phyloP scores from a whole-genome alignment of 1,140 invertebrate genomes.

The Platorchestia sp. region DNA sequence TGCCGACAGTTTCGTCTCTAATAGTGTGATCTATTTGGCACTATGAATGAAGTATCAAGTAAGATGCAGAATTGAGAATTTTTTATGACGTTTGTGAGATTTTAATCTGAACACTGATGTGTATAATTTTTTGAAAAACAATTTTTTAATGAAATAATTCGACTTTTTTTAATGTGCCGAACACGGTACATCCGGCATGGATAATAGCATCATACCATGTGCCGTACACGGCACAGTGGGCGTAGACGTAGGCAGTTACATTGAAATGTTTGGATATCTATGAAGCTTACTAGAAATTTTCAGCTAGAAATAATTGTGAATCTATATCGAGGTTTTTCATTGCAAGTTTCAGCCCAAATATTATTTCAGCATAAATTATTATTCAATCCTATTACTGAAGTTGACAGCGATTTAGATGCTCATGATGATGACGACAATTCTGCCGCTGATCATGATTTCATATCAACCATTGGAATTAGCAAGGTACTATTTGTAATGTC shows the following conservation, averaged over 20 bases:
- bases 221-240: neutral
- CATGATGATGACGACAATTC: neutral
- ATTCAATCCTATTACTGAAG: neutral
- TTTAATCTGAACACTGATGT: no score
- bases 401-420: neutral
- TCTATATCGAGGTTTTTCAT: neutral
- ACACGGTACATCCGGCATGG: neutral
- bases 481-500: no score
- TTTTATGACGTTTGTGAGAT: no score
- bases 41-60: no score
- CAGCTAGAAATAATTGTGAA: neutral
- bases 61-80: no score
- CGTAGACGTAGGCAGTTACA: neutral
- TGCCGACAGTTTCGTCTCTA: no score
- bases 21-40: no score
- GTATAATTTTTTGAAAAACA: no score
- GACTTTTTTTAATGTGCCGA: no score
- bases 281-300: neutral
- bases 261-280: neutral
- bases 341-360: neutral
- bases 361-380: neutral
- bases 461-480: neutral
- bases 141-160: no score
- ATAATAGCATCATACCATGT: constrained; percentile 1
- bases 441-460: neutral